These are phyloP conservation scores for Labeo rohita DNA, from an alignment of 2,113 vertebrate genomes.

Conservation along the genomic window DNA sequence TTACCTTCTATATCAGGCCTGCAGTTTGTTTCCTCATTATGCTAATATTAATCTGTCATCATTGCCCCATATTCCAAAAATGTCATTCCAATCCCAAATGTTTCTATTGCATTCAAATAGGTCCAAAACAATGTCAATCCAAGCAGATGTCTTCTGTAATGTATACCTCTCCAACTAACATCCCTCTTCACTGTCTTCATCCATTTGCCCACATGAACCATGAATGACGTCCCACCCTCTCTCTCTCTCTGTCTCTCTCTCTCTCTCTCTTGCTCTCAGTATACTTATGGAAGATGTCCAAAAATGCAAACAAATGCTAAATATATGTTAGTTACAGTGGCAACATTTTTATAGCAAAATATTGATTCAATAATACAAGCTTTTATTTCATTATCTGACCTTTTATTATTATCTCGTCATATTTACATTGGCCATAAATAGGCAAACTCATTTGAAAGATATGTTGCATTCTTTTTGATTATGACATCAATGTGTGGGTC, in stretches of 20 bases:
- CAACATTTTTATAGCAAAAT: neutral
- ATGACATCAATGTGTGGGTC: conserved; percentile 77
- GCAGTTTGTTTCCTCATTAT: neutral
- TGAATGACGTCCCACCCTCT: conserved; percentile 49
- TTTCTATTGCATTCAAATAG: neutral
- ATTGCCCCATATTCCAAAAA: neutral
- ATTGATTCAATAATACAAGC: neutral
- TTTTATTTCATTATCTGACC: neutral
- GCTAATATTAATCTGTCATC: conserved; percentile 23
- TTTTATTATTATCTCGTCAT: neutral
- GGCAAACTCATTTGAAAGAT: conserved; percentile 50
- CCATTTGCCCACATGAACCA: conserved; percentile 50
- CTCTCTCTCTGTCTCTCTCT: neutral
- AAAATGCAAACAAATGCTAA: neutral
- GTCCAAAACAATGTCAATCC: neutral
- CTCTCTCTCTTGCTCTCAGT: conserved; percentile 6
- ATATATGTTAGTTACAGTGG: neutral
- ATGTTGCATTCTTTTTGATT: conserved; percentile 64
- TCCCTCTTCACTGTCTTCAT: conserved; percentile 45
- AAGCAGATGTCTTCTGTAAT: conserved; percentile 37
- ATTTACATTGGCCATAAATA: conserved; percentile 41
- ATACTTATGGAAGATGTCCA: neutral
- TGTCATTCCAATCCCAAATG: conserved; percentile 4
- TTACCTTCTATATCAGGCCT: conserved; percentile 41
- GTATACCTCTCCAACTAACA: conserved; percentile 40